phyloP scores from a whole-genome alignment of 2,797 vertebrate species.

The Rhinichthys osculus region DNA sequence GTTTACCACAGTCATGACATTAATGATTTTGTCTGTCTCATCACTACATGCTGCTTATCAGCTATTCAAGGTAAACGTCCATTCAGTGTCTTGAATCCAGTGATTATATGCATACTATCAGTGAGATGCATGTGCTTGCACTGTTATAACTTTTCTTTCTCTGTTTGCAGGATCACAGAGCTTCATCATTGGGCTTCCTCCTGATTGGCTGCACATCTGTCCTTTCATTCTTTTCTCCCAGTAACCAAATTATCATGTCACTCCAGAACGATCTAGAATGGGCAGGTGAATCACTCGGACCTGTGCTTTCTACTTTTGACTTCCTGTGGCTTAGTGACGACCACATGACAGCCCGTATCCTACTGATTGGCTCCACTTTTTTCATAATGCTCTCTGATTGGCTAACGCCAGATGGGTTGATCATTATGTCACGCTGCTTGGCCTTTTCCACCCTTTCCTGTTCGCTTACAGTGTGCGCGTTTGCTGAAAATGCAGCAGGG shows the following conservation, averaged over 20 bases:
- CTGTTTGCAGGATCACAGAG: constrained; percentile 76
- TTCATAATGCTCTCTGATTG: constrained; percentile 72
- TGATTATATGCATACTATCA: background rate
- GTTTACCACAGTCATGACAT: constrained; percentile 25
- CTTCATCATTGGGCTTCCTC: constrained; percentile 76
- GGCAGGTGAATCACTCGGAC: constrained; percentile 72
- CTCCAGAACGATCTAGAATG: constrained; percentile 74
- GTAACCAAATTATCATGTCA: constrained; percentile 54
- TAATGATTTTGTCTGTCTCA: constrained; percentile 59
- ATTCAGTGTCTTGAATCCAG: background rate
- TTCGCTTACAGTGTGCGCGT: constrained; percentile 78
- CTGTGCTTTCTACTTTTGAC: constrained; percentile 75
- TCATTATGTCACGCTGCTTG: constrained; percentile 74
- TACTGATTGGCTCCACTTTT: constrained; percentile 75
- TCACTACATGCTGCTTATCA: constrained; percentile 69
- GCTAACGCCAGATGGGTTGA: constrained; percentile 74
- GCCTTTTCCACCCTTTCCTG: constrained; percentile 78
- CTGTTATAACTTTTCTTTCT: background rate
- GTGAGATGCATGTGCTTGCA: background rate
- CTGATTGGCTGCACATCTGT: constrained; percentile 74
- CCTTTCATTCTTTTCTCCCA: constrained; percentile 62
- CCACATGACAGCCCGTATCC: constrained; percentile 71
- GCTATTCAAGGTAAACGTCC: constrained; percentile 76
- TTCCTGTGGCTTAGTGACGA: constrained; percentile 82
- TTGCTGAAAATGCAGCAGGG: constrained; percentile 73